Evolutionary conservation across 2,888 invertebrate species (phyloP).

Genomic region (Urechis unicinctus): DNA sequence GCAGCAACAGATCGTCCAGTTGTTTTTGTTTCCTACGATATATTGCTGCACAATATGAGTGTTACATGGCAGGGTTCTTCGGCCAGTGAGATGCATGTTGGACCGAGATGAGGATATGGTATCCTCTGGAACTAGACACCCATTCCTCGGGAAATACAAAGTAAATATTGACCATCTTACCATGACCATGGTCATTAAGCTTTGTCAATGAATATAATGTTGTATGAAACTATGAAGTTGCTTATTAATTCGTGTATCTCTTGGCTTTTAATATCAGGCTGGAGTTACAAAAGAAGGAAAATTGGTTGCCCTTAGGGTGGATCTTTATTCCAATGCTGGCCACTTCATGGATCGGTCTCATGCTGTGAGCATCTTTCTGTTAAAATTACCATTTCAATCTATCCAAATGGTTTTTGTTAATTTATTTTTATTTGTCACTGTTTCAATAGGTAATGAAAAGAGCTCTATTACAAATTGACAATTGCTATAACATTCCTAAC

Average conservation of each 20-base stretch:
- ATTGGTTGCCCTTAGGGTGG: constrained; percentile 66
- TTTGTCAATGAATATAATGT: too few relatives aligned
- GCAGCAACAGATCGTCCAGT: too few relatives aligned
- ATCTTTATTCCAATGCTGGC: constrained; percentile 77
- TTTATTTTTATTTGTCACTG: too few relatives aligned
- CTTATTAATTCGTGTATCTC: background rate
- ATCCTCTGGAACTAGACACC: constrained; percentile 81
- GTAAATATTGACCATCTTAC: constrained; percentile 53
- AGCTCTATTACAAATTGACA: constrained; percentile 66
- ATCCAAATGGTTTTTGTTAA: too few relatives aligned
- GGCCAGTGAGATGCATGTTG: constrained; percentile 69
- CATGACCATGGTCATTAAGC: too few relatives aligned
- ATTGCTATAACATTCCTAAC: constrained; percentile 69
- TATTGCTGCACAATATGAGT: too few relatives aligned
- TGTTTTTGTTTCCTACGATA: too few relatives aligned
- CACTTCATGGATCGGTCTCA: constrained; percentile 70
- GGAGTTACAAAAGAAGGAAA: constrained; percentile 71
- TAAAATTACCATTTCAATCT: too few relatives aligned
- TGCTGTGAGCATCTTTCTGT: constrained; percentile 33
- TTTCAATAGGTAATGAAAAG: constrained; percentile 75
- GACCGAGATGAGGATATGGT: constrained; percentile 93
- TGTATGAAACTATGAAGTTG: too few relatives aligned
- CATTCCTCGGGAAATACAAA: constrained; percentile 79
- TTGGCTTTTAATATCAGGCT: constrained; percentile 24
- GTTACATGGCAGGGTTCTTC: too few relatives aligned